phyloP scores from a whole-genome alignment of 1,140 invertebrate species.

The Bradynema listronoti region DNA sequence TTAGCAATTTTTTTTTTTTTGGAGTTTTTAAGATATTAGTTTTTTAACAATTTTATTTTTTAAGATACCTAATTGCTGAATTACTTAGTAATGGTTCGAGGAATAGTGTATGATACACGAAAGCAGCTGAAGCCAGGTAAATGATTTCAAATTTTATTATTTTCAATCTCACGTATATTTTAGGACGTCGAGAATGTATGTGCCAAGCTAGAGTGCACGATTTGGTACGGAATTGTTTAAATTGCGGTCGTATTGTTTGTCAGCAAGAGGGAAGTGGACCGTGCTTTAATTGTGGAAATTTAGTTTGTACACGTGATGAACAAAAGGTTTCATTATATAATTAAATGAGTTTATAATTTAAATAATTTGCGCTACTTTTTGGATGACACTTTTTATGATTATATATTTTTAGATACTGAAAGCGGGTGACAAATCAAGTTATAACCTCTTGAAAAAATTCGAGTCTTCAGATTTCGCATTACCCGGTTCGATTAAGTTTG shows the following conservation, averaged over 20 bases:
- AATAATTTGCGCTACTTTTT: too few relatives aligned
- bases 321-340: too few relatives aligned
- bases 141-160: too few relatives aligned
- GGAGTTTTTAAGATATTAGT: too few relatives aligned
- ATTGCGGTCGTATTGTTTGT: slow-evolving; percentile 84
- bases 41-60: too few relatives aligned
- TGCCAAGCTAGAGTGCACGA: slow-evolving; percentile 84
- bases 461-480: not conserved
- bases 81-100: too few relatives aligned
- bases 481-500: slow-evolving; percentile 11
- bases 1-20: too few relatives aligned
- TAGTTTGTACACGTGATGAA: slow-evolving; percentile 63
- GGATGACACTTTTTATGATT: not conserved
- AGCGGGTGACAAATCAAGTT: slow-evolving; percentile 2
- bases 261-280: slow-evolving; percentile 90
- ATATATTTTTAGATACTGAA: slow-evolving; percentile 9
- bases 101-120: too few relatives aligned
- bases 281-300: slow-evolving; percentile 80
- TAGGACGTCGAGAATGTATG: slow-evolving; percentile 75
- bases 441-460: slow-evolving; percentile 3
- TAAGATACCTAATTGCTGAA: too few relatives aligned
- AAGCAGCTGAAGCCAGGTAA: too few relatives aligned
- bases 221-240: slow-evolving; percentile 83
- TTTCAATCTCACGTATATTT: too few relatives aligned
- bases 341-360: too few relatives aligned